phyloP scores from a whole-genome alignment of 2,797 vertebrate species.

The Falco biarmicus region DNA sequence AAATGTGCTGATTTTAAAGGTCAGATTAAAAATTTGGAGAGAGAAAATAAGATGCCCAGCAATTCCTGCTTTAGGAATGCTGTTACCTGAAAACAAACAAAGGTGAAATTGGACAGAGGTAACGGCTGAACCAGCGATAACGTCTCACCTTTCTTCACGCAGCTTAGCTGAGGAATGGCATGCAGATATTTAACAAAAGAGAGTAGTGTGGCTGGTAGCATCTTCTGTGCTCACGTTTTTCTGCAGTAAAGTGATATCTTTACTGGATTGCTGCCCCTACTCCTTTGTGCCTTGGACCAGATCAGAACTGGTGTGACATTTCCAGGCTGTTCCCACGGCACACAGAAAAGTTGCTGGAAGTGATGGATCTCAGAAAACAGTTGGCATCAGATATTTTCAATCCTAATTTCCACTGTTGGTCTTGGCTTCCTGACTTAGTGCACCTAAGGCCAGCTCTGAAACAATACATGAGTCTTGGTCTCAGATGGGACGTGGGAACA shows the following conservation, averaged over 20 bases:
- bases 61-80: neutral
- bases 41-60: neutral
- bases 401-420: slow-evolving; percentile 31
- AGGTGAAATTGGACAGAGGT: neutral
- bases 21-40: neutral
- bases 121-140: neutral
- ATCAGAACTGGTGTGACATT: neutral
- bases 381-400: slow-evolving; percentile 23
- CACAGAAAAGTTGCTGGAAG: neutral
- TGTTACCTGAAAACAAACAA: neutral
- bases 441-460: slow-evolving; percentile 29
- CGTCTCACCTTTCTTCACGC: neutral
- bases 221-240: neutral
- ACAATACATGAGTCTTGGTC: slow-evolving; percentile 3
- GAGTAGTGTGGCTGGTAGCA: neutral
- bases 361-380: neutral
- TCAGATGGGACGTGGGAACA: slow-evolving; percentile 45
- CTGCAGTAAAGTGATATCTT: neutral
- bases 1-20: neutral
- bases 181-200: neutral
- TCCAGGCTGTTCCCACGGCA: neutral
- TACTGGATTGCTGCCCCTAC: neutral
- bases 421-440: slow-evolving; percentile 43
- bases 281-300: neutral
- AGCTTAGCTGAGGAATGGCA: neutral